Evolutionary conservation across 2,113 vertebrate species (phyloP).

Genomic region (Anseranas semipalmata): DNA sequence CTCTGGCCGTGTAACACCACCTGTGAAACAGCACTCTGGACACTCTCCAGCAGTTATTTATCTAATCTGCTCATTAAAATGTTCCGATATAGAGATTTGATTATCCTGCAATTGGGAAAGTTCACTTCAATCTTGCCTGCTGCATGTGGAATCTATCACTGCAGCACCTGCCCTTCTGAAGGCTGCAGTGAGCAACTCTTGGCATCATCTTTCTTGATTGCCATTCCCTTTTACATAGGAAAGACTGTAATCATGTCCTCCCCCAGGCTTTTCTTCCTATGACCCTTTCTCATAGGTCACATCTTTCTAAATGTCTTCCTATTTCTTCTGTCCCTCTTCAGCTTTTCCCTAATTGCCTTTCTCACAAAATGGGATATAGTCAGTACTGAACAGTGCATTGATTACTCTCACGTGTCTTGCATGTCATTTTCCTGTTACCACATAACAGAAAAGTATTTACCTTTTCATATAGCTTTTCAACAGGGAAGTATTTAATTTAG

Average conservation of each 20-base stretch:
- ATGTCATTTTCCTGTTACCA: not conserved
- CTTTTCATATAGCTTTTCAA: not conserved
- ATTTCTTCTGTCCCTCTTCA: constrained; percentile 7
- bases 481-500: not conserved
- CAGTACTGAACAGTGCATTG: not conserved
- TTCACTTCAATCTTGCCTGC: not conserved
- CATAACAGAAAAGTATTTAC: not conserved
- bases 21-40: not conserved
- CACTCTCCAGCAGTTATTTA: not conserved
- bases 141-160: not conserved
- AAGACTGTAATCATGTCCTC: constrained; percentile 8
- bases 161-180: not conserved
- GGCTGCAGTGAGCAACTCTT: not conserved
- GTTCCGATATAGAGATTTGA: not conserved
- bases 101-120: not conserved
- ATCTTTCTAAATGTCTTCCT: constrained; percentile 31
- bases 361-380: not conserved
- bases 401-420: not conserved
- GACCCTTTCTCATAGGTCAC: not conserved
- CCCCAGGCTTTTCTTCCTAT: not conserved
- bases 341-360: constrained; percentile 21
- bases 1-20: not conserved
- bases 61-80: not conserved
- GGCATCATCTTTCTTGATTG: not conserved
- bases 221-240: not conserved